Base-by-base conservation (phyloP, 2,797 vertebrate genomes). In the Acanthurus tractus region DNA sequence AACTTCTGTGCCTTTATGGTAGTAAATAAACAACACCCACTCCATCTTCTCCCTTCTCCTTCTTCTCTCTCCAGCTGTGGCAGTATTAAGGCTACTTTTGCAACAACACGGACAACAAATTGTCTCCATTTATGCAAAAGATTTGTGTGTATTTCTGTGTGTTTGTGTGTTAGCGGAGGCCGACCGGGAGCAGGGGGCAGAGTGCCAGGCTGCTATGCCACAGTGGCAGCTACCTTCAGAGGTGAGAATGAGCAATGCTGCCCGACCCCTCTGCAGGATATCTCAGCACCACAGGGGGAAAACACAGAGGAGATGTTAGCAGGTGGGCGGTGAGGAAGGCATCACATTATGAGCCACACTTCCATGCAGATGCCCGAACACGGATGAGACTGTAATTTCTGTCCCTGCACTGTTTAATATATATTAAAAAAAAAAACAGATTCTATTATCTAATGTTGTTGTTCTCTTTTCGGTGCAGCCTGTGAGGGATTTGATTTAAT, bases 211-310 rank as follows among this genome's bases (percentile, higher is more conserved):
- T 25, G 74, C 79, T 83, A 76, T 55, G 44, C 78, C 63, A 25
- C 79, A 76, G 74, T 65, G 72, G 65, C 87, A 68, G 86, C 87
- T 87, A 84, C 88, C 89, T 86, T 90, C 88, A 77, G 90, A 93
- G 90, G 90, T 89, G 92, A 92, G 79, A 91, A 93, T 92, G 91
- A 94, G 88, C 66, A 81, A 75, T 81, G 83, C 81, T 55, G 79
- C 81, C 53, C 61, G 36, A 74, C 89, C 74, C 70, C 86, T 65
- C 91, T 14, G n/a, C 79, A 25, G 87, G 84, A 82, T 69, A 42
- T 77, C 73, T 77, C 81, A 58, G 65, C 78, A 18, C 80, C 61
- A 36, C 34, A 17, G 84, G 84, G 64, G 72, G 69, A 6, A 29
- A 54, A 63, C 12, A 76, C 72, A 78, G 67, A 74, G 81, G 82